Conservation (phyloP, 2,888 invertebrate species). For the Drosophila putrida region DNA sequence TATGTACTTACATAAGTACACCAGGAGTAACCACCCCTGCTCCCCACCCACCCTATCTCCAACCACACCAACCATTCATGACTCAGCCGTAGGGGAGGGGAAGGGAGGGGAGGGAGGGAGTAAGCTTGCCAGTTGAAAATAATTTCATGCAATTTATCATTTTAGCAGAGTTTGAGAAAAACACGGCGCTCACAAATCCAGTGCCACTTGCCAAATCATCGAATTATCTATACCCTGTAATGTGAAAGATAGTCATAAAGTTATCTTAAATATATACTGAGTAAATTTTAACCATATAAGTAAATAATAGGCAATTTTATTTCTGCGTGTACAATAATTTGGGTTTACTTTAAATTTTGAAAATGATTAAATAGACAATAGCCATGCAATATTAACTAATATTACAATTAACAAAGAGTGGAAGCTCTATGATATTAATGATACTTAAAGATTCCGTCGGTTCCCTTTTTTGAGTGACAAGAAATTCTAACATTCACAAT, state of each 20-base stretch:
- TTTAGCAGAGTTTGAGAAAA: constrained; percentile 47
- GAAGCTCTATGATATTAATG: no score
- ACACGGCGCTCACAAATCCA: constrained; percentile 12
- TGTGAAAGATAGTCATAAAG: not conserved
- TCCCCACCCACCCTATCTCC: not conserved
- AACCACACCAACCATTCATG: not conserved
- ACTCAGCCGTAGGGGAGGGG: not conserved
- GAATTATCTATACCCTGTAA: constrained; percentile 38
- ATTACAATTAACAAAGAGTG: no score
- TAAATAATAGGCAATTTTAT: no score
- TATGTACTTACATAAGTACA: constrained; percentile 41
- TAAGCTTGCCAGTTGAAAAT: constrained; percentile 62
- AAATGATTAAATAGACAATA: no score
- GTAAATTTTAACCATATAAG: no score
- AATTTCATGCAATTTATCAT: constrained; percentile 83
- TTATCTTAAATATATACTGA: not conserved
- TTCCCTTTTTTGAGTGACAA: no score
- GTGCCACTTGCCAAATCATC: not conserved
- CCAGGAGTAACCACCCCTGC: constrained; percentile 5
- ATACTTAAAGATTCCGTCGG: no score
- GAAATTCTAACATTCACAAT: no score
- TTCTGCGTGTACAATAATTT: no score
- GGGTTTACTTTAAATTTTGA: no score
- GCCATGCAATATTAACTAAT: no score
- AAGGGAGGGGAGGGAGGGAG: constrained; percentile 1